Evolutionary conservation across 2,888 invertebrate genomes (phyloP).

Genomic region (Heteromurus nitidus): DNA sequence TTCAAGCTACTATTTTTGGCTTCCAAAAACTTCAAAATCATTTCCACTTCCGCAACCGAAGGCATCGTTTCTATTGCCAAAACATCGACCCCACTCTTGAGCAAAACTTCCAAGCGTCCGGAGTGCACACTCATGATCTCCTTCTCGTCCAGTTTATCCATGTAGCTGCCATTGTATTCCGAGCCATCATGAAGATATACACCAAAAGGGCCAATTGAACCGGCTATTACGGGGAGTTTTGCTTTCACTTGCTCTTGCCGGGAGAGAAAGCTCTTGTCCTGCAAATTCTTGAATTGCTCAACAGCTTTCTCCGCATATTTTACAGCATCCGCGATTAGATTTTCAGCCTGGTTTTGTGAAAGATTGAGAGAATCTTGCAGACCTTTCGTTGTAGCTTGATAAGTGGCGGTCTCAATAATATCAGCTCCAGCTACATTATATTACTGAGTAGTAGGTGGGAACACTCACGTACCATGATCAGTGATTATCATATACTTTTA

Average conservation of each 20-base stretch:
- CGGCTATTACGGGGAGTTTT: conserved; percentile 83
- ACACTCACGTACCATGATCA: too few species aligned
- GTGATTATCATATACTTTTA: neutral
- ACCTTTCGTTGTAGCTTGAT: conserved; percentile 89
- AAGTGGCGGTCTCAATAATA: conserved; percentile 90
- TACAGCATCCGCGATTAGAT: conserved; percentile 85
- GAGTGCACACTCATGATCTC: conserved; percentile 89
- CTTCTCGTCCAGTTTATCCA: conserved; percentile 81
- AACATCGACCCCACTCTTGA: conserved; percentile 88
- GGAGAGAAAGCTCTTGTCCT: neutral
- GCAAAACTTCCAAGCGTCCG: conserved; percentile 85
- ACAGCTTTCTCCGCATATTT: conserved; percentile 84
- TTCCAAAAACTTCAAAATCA: conserved; percentile 85
- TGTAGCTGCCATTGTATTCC: conserved; percentile 92
- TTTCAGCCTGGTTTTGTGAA: too few species aligned
- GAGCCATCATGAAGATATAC: conserved; percentile 93
- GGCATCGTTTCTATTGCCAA: conserved; percentile 96
- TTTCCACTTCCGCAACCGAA: conserved; percentile 87
- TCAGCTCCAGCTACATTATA: conserved; percentile 85
- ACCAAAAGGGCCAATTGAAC: conserved; percentile 94
- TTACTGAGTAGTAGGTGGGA: conserved; percentile 74
- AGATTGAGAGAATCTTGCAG: conserved; percentile 85
- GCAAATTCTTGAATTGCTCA: conserved; percentile 74
- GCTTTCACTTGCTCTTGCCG: neutral
- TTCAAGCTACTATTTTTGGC: conserved; percentile 83